phyloP scores from a whole-genome alignment of 2,113 vertebrate species.

The Vulpes vulpes region DNA sequence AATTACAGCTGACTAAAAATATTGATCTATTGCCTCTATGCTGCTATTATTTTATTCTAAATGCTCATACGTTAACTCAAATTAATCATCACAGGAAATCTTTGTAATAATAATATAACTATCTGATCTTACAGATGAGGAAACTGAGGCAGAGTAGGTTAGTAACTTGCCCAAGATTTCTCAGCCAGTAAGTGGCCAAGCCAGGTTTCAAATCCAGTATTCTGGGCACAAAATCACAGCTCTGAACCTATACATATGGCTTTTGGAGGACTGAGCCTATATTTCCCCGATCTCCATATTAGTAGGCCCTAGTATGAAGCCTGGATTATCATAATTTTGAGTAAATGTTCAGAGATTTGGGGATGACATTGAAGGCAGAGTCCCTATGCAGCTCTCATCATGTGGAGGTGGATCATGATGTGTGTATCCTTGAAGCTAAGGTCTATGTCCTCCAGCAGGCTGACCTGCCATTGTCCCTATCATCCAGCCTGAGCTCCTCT shows the following conservation, averaged over 20 bases:
- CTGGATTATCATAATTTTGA: not conserved
- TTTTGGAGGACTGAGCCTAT: not conserved
- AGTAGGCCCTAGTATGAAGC: not conserved
- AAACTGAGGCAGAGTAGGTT: not conserved
- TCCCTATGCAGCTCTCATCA: not conserved
- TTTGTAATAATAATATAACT: not conserved
- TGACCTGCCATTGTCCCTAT: not conserved
- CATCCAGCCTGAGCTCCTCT: not conserved
- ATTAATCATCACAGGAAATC: not conserved
- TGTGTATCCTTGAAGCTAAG: not conserved
- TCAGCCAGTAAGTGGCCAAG: not conserved
- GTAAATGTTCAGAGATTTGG: not conserved
- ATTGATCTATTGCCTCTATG: not conserved
- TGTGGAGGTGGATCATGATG: not conserved
- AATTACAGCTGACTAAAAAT: not conserved
- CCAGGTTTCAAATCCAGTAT: not conserved
- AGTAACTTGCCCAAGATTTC: not conserved
- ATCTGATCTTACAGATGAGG: not conserved
- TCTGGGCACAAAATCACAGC: not conserved
- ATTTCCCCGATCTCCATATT: not conserved
- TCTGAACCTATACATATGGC: not conserved
- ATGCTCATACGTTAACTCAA: not conserved
- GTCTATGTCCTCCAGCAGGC: not conserved
- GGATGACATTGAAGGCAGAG: not conserved
- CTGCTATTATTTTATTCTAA: conserved; percentile 21